phyloP scores from a whole-genome alignment of 2,113 vertebrate genomes.

The Eudyptes chrysolophus region DNA sequence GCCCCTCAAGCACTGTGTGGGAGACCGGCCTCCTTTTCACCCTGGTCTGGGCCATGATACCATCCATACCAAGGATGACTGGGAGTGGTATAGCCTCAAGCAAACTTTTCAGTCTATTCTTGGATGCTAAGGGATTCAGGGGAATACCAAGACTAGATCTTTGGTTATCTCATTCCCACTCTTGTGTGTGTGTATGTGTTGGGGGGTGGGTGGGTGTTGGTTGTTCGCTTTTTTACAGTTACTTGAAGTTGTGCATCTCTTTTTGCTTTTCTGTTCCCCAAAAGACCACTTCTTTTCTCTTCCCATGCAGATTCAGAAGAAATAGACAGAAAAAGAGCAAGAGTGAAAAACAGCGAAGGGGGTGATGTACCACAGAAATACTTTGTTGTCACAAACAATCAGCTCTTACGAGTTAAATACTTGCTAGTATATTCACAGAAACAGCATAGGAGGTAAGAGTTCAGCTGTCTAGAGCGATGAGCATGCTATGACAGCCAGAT shows the following conservation, averaged over 20 bases:
- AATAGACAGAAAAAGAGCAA: constrained; percentile 87
- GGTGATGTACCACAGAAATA: constrained; percentile 96
- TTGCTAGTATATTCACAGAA: constrained; percentile 94
- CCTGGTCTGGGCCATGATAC: neutral
- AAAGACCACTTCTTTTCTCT: neutral
- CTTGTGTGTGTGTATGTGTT: neutral
- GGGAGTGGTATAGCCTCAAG: constrained; percentile 53
- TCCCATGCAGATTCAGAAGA: constrained; percentile 84
- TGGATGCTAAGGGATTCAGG: constrained; percentile 29
- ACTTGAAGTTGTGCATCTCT: neutral
- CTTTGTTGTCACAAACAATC: constrained; percentile 97
- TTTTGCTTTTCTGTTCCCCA: neutral
- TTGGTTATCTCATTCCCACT: neutral
- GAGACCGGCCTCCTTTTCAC: neutral
- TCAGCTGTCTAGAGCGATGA: neutral
- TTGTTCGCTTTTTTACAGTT: neutral
- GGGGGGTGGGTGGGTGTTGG: no score
- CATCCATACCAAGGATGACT: constrained; percentile 48
- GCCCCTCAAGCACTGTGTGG: neutral
- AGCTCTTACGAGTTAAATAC: constrained; percentile 93
- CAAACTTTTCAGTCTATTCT: constrained; percentile 49
- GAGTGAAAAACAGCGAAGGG: constrained; percentile 93
- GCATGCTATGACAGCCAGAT: neutral
- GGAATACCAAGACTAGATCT: constrained; percentile 27
- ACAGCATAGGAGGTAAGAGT: constrained; percentile 84